Evolutionary conservation across 2,797 vertebrate species (phyloP), one percentile per base, ranked within the genome.

Genomic region (Melanotaenia maccullochi): DNA sequence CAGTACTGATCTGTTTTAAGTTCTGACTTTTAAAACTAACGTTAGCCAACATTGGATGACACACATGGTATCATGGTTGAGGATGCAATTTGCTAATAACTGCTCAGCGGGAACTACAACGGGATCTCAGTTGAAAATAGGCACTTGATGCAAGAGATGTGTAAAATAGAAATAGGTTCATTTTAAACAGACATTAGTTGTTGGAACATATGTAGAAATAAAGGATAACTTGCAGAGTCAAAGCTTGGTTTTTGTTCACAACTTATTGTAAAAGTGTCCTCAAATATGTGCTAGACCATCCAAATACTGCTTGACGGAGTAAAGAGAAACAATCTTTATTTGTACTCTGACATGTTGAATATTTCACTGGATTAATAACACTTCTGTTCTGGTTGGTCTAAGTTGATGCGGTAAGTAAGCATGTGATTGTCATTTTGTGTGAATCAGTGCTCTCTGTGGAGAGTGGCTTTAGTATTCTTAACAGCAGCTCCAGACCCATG

Each of bases 391-490:
- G 61, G 40, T 47, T 2, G 2, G 4, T 61, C 51, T 71, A 55
- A 61, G 57, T 64, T 75, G 44, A 73, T 67, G 38, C 47, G n/a
- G 65, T 75, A 64, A 56, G 42, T 32, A 25, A 62, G 58, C 36
- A 56, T 78, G 56, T 63, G 57, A 81, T 69, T 72, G 73, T 71
- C 55, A 60, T 68, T 75, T 60, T 74, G 60, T 77, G 72, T 63
- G 75, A 40, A 57, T 69, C 30, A 61, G 65, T 16, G 13, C 11
- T 28, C 30, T 30, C 59, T 60, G 56, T 55, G 68, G 40, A 76
- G 76, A 85, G 65, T 59, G 64, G 67, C 86, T 81, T 91, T 83
- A 76, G 82, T 85, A 90, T 93, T 90, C 83, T 65, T 76, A 71
- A 65, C 77, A 76, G 85, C 85, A 81, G 81, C 88, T 85, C 47